Conservation (phyloP, 1,140 invertebrate species). For the Drosophila nigrodunni region DNA sequence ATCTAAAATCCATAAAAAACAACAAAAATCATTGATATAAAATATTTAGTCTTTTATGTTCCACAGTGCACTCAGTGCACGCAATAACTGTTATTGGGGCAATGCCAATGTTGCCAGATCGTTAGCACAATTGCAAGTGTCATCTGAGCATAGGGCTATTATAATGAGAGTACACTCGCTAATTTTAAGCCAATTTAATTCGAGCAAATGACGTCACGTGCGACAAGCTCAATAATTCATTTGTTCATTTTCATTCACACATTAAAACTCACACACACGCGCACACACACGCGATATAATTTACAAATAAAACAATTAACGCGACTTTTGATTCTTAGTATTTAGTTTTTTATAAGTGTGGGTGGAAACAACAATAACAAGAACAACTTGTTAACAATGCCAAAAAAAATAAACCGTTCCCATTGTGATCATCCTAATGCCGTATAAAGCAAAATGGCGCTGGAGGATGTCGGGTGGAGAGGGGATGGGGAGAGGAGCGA, state of each 20-base stretch:
- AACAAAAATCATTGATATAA: background rate
- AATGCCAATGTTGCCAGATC: background rate
- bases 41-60: background rate
- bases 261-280: background rate
- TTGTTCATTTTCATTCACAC: background rate
- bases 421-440: conserved; percentile 6
- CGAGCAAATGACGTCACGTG: conserved; percentile 38
- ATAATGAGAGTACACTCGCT: conserved; percentile 10
- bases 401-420: conserved; percentile 8
- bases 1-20: background rate
- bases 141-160: conserved; percentile 2
- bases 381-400: conserved; percentile 41
- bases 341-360: conserved; percentile 19
- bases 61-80: background rate
- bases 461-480: background rate
- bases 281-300: background rate
- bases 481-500: background rate
- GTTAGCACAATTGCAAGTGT: conserved; percentile 1
- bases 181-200: conserved; percentile 15
- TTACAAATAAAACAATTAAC: conserved; percentile 28
- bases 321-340: conserved; percentile 15
- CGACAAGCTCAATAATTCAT: conserved; percentile 20
- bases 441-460: background rate
- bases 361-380: background rate
- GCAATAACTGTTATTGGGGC: background rate